Percentiles rank a stretch among this genome's conserved stretches.
Evolutionary conservation across 2,888 invertebrate species (phyloP).

Genomic region (Nebria brevicollis): DNA sequence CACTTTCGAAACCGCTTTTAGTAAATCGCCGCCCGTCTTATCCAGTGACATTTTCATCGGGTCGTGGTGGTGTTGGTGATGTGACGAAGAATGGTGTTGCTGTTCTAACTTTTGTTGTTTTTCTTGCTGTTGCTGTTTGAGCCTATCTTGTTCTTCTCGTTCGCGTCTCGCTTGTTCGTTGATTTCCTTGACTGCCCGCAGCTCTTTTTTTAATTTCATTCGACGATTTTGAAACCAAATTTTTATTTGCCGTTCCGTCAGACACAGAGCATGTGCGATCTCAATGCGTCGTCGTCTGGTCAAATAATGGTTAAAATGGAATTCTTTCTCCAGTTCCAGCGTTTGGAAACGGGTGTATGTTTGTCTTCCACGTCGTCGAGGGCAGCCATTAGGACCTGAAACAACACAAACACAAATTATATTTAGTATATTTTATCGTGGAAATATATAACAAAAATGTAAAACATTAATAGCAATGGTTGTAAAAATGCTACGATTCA

Average conservation of each 20-base stretch:
- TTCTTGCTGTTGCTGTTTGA: constrained; percentile 90
- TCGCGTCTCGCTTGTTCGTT: constrained; percentile 93
- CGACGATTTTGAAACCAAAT: constrained; percentile 97
- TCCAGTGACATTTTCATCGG: constrained; percentile 79
- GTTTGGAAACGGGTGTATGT: constrained; percentile 99
- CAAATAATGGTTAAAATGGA: constrained; percentile 97
- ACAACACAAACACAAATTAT: constrained; percentile 54
- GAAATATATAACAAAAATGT: not conserved
- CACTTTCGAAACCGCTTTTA: constrained; percentile 81
- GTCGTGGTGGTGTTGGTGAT: constrained; percentile 78
- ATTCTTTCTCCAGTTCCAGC: constrained; percentile 97
- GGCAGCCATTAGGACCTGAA: constrained; percentile 95
- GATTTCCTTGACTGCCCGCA: constrained; percentile 93
- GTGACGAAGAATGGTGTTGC: constrained; percentile 69
- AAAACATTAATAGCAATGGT: not conserved
- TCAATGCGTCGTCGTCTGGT: constrained; percentile 96
- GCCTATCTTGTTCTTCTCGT: constrained; percentile 89
- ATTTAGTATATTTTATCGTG: not conserved
- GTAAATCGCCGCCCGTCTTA: constrained; percentile 73
- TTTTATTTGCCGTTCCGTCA: constrained; percentile 96
- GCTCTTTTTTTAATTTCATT: constrained; percentile 96
- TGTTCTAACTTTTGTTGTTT: constrained; percentile 85
- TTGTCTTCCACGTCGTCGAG: constrained; percentile 92
- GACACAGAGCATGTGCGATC: constrained; percentile 94
- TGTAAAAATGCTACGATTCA: constrained; percentile 14